Percentiles rank a stretch among this genome's conserved stretches.
phyloP scores from a whole-genome alignment of 2,113 vertebrate species.

The Toxostoma redivivum region DNA sequence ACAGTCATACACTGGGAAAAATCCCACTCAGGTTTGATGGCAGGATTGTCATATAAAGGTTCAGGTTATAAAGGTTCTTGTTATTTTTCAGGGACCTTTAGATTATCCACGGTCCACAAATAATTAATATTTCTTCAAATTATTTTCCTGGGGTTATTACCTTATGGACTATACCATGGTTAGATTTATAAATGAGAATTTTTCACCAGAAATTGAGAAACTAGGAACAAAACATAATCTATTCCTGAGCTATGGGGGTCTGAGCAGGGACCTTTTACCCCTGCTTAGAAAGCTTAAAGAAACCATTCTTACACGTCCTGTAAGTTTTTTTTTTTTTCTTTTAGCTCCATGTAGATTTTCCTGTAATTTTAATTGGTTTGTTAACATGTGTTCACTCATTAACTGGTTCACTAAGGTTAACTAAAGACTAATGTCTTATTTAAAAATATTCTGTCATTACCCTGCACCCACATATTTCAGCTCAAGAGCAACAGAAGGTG shows the following conservation, averaged over 20 bases:
- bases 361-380: neutral
- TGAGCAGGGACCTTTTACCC: neutral
- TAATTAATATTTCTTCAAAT: neutral
- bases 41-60: neutral
- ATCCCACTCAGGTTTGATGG: neutral
- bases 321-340: neutral
- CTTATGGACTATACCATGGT: neutral
- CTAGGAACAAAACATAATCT: neutral
- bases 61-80: neutral
- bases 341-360: neutral
- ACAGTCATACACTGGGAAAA: neutral
- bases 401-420: neutral
- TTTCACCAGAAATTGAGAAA: neutral
- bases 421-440: neutral
- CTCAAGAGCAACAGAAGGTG: neutral
- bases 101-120: neutral
- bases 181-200: neutral
- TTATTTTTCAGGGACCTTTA: neutral
- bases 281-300: neutral
- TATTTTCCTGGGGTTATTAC: neutral
- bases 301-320: neutral
- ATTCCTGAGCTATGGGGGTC: neutral
- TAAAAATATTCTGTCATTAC: neutral
- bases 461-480: neutral
- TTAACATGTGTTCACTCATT: neutral